phyloP scores from a whole-genome alignment of 2,888 invertebrate genomes.

The Xanthia icteritia region DNA sequence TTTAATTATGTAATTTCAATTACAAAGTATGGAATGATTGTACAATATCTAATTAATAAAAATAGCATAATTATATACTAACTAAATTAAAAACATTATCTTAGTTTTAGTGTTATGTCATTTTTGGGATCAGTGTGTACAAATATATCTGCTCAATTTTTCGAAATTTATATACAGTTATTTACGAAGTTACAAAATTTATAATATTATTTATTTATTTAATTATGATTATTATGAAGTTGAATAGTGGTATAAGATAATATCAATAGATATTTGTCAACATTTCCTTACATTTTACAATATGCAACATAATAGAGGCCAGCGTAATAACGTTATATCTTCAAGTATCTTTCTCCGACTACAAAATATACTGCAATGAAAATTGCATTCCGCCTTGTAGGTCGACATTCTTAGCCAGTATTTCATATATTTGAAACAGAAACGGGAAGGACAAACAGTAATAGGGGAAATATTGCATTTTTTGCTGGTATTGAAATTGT shows the following conservation, averaged over 20 bases:
- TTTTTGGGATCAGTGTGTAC: too few species aligned
- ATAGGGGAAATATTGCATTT: slow-evolving; percentile 42
- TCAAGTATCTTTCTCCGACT: slow-evolving; percentile 11
- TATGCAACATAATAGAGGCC: slow-evolving; percentile 2
- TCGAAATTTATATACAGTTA: too few species aligned
- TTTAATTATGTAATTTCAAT: too few species aligned
- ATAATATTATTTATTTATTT: too few species aligned
- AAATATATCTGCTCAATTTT: too few species aligned
- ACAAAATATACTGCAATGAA: slow-evolving; percentile 40
- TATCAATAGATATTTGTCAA: not conserved
- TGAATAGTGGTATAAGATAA: not conserved
- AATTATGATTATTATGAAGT: too few species aligned
- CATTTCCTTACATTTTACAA: slow-evolving; percentile 16
- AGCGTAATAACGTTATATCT: slow-evolving; percentile 25
- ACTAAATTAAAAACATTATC: too few species aligned
- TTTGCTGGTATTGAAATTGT: slow-evolving; percentile 32
- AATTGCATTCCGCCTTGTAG: slow-evolving; percentile 50
- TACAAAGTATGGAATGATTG: too few species aligned
- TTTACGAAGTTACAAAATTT: too few species aligned
- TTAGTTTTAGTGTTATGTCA: too few species aligned
- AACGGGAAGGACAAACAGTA: slow-evolving; percentile 34
- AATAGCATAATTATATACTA: too few species aligned
- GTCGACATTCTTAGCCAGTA: slow-evolving; percentile 52
- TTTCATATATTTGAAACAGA: slow-evolving; percentile 61
- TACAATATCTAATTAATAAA: too few species aligned